A percentile compares a stretch with the other conserved stretches of the same genome.
Evolutionary conservation across 1,140 invertebrate species (phyloP).

Genomic region (Paraescarpia echinospica): DNA sequence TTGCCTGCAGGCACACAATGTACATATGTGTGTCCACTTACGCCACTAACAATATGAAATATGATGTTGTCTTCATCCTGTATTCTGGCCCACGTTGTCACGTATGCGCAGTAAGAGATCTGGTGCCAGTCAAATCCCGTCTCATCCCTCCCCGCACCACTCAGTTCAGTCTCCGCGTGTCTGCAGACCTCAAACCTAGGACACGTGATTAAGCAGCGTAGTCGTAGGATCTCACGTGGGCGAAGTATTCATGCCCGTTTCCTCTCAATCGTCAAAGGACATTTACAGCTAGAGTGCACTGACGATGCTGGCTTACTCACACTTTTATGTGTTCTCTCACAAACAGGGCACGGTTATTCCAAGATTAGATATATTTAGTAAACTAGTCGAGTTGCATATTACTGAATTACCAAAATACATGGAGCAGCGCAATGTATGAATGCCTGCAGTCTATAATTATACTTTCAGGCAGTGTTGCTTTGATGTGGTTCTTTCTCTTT

Average conservation of each 20-base stretch:
- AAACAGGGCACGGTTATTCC: not conserved
- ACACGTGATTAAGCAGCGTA: not conserved
- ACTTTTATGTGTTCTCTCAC: not conserved
- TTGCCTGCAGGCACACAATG: no score
- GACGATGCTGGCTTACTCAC: not conserved
- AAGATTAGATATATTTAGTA: not conserved
- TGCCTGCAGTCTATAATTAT: not conserved
- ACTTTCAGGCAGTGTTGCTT: not conserved
- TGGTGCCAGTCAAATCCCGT: not conserved
- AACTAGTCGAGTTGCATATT: not conserved
- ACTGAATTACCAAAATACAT: not conserved
- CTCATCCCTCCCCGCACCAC: not conserved
- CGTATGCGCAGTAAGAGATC: not conserved
- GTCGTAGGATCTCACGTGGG: not conserved
- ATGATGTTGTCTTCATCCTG: no score
- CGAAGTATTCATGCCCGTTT: not conserved
- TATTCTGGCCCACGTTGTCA: not conserved
- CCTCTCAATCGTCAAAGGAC: not conserved
- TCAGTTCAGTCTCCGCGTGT: no score
- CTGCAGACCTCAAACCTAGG: not conserved
- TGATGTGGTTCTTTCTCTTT: not conserved
- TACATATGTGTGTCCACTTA: no score
- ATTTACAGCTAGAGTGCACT: not conserved
- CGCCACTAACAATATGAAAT: no score
- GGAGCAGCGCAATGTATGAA: not conserved